Conservation (phyloP, 2,797 vertebrate species). For the Artibeus jamaicensis region DNA sequence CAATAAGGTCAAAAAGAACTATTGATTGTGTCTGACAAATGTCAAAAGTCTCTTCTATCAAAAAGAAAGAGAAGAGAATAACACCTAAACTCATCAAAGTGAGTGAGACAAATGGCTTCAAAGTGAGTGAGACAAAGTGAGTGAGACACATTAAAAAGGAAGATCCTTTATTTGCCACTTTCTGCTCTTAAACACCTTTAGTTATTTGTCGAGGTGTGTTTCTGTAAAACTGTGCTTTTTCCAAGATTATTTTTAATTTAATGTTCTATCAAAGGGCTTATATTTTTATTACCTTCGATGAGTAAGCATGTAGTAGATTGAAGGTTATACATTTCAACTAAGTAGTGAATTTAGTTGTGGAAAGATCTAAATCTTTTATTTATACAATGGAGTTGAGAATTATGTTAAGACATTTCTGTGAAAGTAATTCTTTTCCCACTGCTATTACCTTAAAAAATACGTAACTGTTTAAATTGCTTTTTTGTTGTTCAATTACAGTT, state of each 20-base stretch:
- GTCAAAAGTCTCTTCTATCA: conserved; percentile 51
- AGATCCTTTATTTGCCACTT: not conserved
- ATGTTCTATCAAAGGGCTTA: not conserved
- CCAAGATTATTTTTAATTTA: conserved; percentile 33
- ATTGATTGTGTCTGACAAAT: conserved; percentile 54
- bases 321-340: not conserved
- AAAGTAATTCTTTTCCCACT: not conserved
- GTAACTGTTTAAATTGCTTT: too few relatives aligned
- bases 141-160: not conserved
- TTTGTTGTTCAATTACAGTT: too few relatives aligned
- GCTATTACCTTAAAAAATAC: not conserved
- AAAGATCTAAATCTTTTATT: not conserved
- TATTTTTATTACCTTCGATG: not conserved
- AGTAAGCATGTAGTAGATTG: not conserved
- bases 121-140: not conserved
- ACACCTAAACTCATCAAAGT: conserved; percentile 12
- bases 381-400: not conserved
- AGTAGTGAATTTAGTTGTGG: not conserved
- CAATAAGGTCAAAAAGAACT: conserved; percentile 42
- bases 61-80: not conserved
- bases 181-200: not conserved
- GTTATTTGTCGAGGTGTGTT: not conserved
- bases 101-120: not conserved
- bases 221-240: not conserved
- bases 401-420: not conserved